Evolutionary conservation across 2,888 invertebrate species (phyloP), one percentile per base, ranked within the genome.

Genomic region (Drosophila gaucha): DNA sequence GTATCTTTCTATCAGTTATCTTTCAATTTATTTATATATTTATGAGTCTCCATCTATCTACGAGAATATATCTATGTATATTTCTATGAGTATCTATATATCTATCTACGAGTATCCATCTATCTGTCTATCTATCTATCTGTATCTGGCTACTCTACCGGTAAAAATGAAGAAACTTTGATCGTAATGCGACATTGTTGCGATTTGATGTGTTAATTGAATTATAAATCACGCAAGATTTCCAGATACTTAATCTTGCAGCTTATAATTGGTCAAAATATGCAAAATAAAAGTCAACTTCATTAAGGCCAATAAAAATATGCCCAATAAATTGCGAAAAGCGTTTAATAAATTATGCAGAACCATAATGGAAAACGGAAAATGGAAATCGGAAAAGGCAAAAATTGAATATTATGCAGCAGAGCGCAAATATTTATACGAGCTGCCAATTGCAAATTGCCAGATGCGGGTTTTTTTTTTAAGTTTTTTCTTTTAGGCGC

Each of bases 291-390:
- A 60, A 60, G 47, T 59, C 60, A 62, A 30, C 49, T 62, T 60
- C 62, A 62, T 62, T 60, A 50, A 60, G 22, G 26, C n/a, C 12
- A 36, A 33, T 26, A 9, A 22, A 50, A 41, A 38, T 9, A 35
- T 50, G 49, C 14, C 33, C 63, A 22, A 62, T 62, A 50, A 62
- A 62, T 50, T 62, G 63, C 62, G 10, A 38, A 62, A 35, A 36
- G 24, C 41, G 50, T 50, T 50, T 33, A 31, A 24, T 62, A 62
- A 39, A 33, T 14, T 16, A 6, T 60, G 44, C 47, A 14, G 1
- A 26, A 10, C n/a, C n/a, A n/a, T n/a, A 16, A 16, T 2, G 5
- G 5, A 26, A 26, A 16, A 9, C 26, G 14, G 28, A 44, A 20
- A 44, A 28, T 58, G n/a, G n/a, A 35, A 33, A 43, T 30, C 20